Percentiles rank a stretch among this genome's conserved stretches.
phyloP scores from a whole-genome alignment of 92 coral and sea anemone genomes.

The Ricordea florida region DNA sequence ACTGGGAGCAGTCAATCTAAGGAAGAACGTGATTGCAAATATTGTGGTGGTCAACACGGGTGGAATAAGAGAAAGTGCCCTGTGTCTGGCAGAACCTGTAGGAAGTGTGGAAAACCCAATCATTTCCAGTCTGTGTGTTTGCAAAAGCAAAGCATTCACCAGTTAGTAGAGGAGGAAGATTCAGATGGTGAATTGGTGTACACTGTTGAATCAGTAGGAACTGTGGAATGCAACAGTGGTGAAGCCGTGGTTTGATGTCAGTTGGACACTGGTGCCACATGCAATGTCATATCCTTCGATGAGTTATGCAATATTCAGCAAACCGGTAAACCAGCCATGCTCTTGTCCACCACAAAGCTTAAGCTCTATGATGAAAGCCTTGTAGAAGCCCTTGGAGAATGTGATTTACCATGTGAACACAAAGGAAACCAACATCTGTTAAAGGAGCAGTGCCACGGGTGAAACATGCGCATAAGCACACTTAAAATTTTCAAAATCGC shows the following conservation, averaged over 20 bases:
- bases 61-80: neutral
- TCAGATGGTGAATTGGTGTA: too few species aligned
- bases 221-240: too few species aligned
- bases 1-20: neutral
- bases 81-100: slow-evolving; percentile 1
- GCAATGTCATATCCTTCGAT: slow-evolving; percentile 30
- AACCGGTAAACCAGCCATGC: slow-evolving; percentile 43
- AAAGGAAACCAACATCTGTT: too few species aligned
- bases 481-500: too few species aligned
- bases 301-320: slow-evolving; percentile 20
- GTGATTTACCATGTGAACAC: too few species aligned
- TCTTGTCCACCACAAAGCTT: slow-evolving; percentile 28
- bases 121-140: neutral
- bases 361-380: slow-evolving; percentile 11
- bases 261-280: slow-evolving; percentile 15
- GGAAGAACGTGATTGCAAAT: slow-evolving; percentile 11
- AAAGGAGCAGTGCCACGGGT: too few species aligned
- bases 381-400: slow-evolving; percentile 32
- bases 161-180: too few species aligned
- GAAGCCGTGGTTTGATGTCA: neutral
- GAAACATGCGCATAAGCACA: too few species aligned
- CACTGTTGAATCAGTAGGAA: too few species aligned
- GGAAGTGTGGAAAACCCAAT: slow-evolving; percentile 1
- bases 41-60: slow-evolving; percentile 3
- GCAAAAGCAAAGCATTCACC: neutral